Conservation (phyloP, 2,113 vertebrate genomes). For the Varanus salvator region DNA sequence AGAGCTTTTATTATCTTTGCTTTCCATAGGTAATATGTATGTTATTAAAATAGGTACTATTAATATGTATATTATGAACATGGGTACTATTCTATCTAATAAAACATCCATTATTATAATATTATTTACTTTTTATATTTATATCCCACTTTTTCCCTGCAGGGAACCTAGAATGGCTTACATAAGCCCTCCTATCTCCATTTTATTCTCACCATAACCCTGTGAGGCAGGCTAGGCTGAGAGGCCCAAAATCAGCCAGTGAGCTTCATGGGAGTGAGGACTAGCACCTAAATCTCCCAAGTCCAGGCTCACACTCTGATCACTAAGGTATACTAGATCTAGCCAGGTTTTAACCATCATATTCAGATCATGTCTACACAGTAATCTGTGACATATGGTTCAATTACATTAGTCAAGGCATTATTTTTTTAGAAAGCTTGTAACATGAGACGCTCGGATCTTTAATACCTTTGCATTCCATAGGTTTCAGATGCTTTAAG, state of each 20-base stretch:
- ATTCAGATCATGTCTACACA: neutral
- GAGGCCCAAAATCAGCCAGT: no score
- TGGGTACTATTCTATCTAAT: neutral
- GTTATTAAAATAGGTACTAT: no score
- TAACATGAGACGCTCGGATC: neutral
- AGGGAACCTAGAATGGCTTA: no score
- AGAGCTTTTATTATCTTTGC: neutral
- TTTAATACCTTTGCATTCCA: neutral
- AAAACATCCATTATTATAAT: no score
- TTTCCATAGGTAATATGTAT: neutral
- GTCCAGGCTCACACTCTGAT: no score
- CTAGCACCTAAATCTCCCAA: no score
- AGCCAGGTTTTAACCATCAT: neutral
- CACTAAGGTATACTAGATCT: neutral
- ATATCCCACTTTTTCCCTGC: no score
- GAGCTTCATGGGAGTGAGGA: no score
- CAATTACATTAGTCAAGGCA: neutral
- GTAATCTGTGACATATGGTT: neutral
- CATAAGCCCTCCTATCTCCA: no score
- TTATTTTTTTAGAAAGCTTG: neutral
- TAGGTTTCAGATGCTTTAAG: neutral
- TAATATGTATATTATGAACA: neutral
- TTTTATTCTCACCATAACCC: no score
- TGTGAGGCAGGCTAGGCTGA: no score
- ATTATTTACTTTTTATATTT: no score